These are phyloP conservation scores for Vanessa tameamea DNA, from an alignment of 1,140 invertebrate species.

Conservation along the genomic window DNA sequence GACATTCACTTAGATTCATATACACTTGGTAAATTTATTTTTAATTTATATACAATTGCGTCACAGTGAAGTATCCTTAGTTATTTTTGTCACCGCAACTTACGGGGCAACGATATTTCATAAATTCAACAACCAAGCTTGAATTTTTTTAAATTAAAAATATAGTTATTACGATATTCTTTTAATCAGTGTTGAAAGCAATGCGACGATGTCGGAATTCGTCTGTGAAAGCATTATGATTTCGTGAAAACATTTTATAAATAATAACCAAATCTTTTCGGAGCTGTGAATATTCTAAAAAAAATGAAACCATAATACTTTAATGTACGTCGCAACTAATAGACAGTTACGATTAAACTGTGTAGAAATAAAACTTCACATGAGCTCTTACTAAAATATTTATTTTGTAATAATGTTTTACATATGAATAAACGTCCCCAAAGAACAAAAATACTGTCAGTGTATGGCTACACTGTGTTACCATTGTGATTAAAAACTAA, in stretches of 20 bases:
- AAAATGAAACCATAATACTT: background rate
- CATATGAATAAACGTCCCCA: no score
- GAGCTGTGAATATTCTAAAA: background rate
- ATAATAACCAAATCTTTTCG: background rate
- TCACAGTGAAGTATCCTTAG: background rate
- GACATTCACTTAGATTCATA: no score
- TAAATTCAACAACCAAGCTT: background rate
- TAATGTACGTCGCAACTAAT: no score
- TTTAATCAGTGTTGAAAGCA: conserved; percentile 2
- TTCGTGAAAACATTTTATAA: background rate
- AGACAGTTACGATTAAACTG: no score
- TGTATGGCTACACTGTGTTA: no score
- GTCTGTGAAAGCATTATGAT: background rate
- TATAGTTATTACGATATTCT: background rate
- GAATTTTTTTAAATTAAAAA: conserved; percentile 5
- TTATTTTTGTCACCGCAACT: background rate
- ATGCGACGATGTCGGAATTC: background rate
- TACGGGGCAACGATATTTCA: background rate
- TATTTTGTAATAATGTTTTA: no score
- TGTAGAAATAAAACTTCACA: no score
- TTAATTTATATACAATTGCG: background rate
- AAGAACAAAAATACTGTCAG: no score
- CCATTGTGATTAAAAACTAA: no score
- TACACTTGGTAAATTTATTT: background rate
- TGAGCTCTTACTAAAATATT: no score